These are phyloP conservation scores for Mimas tiliae DNA, from an alignment of 2,888 invertebrate genomes.

Conservation along the genomic window DNA sequence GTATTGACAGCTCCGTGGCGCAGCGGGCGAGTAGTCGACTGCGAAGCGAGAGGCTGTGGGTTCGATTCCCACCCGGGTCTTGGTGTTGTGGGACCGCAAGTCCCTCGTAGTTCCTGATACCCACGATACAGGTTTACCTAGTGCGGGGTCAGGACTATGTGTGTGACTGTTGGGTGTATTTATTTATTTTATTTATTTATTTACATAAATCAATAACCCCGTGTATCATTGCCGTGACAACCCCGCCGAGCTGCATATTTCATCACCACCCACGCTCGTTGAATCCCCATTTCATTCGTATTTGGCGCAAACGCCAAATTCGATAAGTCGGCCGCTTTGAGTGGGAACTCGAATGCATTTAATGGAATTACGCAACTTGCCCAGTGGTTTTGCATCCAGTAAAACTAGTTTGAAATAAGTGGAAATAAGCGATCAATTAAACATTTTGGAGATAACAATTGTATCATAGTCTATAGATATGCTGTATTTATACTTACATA, in stretches of 20 bases:
- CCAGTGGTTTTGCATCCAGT: conserved; percentile 44
- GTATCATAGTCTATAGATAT: no score
- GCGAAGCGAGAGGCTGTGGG: no score
- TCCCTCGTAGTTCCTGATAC: no score
- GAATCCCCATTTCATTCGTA: conserved; percentile 47
- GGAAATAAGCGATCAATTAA: background rate
- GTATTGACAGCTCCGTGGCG: no score
- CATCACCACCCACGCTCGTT: conserved; percentile 39
- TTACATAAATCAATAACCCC: background rate
- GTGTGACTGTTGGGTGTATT: no score
- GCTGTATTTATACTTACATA: no score
- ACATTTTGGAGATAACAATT: background rate
- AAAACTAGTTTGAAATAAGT: conserved; percentile 44
- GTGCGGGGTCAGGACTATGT: no score
- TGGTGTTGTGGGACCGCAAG: no score
- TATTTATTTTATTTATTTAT: no score
- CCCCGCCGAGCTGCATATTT: conserved; percentile 38
- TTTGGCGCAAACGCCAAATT: conserved; percentile 61
- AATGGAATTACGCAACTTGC: conserved; percentile 57
- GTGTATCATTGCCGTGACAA: background rate
- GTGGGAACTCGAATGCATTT: conserved; percentile 56
- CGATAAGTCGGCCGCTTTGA: conserved; percentile 60
- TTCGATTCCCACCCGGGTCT: no score
- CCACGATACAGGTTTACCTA: no score
- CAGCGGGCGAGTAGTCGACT: no score